Percentiles rank a stretch among this genome's conserved stretches.
Conservation (phyloP, 2,797 vertebrate species). For the Pipistrellus nathusii region DNA sequence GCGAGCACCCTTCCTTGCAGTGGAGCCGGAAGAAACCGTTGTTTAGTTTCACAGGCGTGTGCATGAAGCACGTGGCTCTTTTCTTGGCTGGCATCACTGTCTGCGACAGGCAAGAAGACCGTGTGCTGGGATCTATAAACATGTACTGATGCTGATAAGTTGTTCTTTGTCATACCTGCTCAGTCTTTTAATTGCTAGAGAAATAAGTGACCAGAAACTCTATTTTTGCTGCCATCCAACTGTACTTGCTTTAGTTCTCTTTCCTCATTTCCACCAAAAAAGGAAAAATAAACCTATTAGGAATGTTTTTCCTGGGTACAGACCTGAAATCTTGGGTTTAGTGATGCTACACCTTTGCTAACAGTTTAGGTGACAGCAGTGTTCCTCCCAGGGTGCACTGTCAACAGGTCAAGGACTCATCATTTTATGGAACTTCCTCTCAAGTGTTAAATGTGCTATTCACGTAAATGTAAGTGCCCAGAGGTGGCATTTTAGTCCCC, state of each 20-base stretch:
- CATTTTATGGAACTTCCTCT: constrained; percentile 70
- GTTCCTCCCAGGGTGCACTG: constrained; percentile 58
- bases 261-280: not conserved
- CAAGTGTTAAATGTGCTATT: constrained; percentile 77
- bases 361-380: not conserved
- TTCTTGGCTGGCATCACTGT: not conserved
- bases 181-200: not conserved
- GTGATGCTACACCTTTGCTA: not conserved
- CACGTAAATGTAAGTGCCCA: constrained; percentile 19
- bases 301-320: not conserved
- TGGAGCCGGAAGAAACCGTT: not conserved
- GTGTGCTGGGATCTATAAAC: not conserved
- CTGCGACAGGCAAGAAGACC: not conserved
- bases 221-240: not conserved
- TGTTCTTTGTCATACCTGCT: not conserved
- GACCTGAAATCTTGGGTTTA: not conserved
- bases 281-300: not conserved
- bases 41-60: not conserved
- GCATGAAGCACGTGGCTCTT: not conserved
- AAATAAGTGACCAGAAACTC: not conserved
- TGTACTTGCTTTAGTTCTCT: not conserved
- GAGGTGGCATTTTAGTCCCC: constrained; percentile 23
- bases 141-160: not conserved
- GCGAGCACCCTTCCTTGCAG: not conserved
- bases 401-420: constrained; percentile 67